A percentile compares a stretch with the other conserved stretches of the same genome.
Conservation (phyloP, 2,888 invertebrate genomes). For the Podabrus alpinus region DNA sequence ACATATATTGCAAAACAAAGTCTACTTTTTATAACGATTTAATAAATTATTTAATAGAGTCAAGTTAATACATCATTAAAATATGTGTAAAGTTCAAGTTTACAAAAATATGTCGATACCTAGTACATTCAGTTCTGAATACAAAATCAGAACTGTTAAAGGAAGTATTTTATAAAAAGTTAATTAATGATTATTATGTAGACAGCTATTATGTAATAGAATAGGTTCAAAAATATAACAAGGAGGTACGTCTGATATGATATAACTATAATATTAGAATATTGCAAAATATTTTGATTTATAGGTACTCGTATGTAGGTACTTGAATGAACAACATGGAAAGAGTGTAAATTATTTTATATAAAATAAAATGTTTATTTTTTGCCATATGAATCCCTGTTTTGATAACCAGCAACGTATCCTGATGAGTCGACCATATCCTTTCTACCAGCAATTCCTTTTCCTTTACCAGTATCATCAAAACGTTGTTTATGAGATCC, state of each 20-base stretch:
- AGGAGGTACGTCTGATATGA: neutral
- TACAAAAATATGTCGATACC: neutral
- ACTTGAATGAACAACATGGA: neutral
- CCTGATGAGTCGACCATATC: constrained; percentile 68
- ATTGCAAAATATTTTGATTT: neutral
- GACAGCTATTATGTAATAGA: neutral
- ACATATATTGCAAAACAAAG: neutral
- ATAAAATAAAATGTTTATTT: constrained; percentile 38
- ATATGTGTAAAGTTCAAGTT: neutral
- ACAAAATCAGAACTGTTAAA: neutral
- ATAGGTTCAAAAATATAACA: neutral
- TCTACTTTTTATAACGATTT: neutral
- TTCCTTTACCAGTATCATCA: constrained; percentile 80
- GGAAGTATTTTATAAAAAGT: neutral
- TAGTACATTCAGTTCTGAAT: neutral
- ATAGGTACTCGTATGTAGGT: neutral
- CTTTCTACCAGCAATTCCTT: constrained; percentile 81
- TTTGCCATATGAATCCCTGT: constrained; percentile 76
- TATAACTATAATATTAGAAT: neutral
- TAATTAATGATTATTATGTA: neutral
- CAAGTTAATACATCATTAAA: neutral
- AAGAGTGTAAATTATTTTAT: neutral
- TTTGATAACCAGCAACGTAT: constrained; percentile 84
- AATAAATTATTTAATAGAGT: neutral
- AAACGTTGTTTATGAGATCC: constrained; percentile 88